These are phyloP conservation scores for Platichthys flesus DNA, from an alignment of 2,113 vertebrate species.

Conservation along the genomic window DNA sequence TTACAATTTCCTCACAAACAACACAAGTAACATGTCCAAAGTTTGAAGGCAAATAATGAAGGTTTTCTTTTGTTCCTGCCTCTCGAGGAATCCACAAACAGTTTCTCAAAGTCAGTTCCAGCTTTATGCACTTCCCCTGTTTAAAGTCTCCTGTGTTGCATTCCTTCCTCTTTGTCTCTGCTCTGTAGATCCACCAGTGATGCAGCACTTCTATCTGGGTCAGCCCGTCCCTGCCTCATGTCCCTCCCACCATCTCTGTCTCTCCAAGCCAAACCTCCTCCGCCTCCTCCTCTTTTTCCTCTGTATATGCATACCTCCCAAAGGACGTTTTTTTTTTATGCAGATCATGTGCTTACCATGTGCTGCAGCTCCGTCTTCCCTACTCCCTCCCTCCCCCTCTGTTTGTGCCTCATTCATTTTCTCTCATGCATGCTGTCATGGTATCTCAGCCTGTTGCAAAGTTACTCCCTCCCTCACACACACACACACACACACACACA, in stretches of 20 bases:
- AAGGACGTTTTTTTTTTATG: slow-evolving; percentile 6
- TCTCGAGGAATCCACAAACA: neutral
- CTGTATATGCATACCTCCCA: slow-evolving; percentile 34
- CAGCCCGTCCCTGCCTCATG: slow-evolving; percentile 58
- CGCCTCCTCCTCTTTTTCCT: slow-evolving; percentile 13
- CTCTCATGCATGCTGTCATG: slow-evolving; percentile 27
- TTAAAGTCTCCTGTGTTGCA: neutral
- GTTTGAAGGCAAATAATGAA: neutral
- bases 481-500: neutral
- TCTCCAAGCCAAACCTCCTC: slow-evolving; percentile 37
- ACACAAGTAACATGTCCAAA: neutral
- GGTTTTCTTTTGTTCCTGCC: neutral
- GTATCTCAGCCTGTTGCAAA: slow-evolving; percentile 44
- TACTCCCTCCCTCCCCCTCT: neutral
- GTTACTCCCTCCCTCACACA: neutral
- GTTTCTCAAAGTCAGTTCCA: neutral
- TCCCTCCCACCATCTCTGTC: slow-evolving; percentile 37
- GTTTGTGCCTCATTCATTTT: slow-evolving; percentile 38
- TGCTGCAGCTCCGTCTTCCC: slow-evolving; percentile 41
- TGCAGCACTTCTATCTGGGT: slow-evolving; percentile 78
- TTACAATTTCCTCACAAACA: neutral
- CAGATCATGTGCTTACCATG: slow-evolving; percentile 69
- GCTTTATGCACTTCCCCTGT: neutral
- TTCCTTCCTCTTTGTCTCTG: slow-evolving; percentile 30
- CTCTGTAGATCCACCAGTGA: slow-evolving; percentile 60